phyloP scores from a whole-genome alignment of 2,888 invertebrate species.

The Micropterix aruncella region DNA sequence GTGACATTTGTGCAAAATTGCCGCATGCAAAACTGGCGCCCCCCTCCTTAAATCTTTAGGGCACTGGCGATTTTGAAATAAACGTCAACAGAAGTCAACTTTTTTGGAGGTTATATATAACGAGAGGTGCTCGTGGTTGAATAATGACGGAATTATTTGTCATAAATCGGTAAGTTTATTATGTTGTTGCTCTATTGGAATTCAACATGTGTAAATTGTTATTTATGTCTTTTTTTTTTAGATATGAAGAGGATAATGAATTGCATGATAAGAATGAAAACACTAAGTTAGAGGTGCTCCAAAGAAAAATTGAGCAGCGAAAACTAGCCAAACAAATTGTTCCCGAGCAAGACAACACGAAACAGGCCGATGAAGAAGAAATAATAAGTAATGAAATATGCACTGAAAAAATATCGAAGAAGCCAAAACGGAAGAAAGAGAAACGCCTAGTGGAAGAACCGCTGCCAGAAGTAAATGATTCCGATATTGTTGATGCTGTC shows the following conservation, averaged over 20 bases:
- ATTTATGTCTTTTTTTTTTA: conserved; percentile 2
- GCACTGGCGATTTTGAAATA: too few relatives aligned
- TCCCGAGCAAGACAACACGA: conserved; percentile 12
- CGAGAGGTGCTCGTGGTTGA: too few relatives aligned
- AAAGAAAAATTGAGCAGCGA: conserved; percentile 44
- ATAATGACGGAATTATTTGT: conserved; percentile 66
- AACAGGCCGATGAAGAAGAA: conserved; percentile 15
- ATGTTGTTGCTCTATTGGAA: conserved; percentile 10
- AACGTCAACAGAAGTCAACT: too few relatives aligned
- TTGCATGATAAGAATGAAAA: conserved; percentile 17
- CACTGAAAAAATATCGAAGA: conserved; percentile 13
- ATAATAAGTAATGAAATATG: background rate
- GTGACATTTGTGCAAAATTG: too few relatives aligned
- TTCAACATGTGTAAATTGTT: conserved; percentile 4
- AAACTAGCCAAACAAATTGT: conserved; percentile 23
- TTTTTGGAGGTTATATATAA: too few relatives aligned
- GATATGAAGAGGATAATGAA: background rate
- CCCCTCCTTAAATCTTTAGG: too few relatives aligned
- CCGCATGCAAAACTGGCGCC: too few relatives aligned
- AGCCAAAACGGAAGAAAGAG: conserved; percentile 8
- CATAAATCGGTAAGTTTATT: conserved; percentile 44
- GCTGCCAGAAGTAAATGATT: conserved; percentile 16
- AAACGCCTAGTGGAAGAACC: conserved; percentile 15
- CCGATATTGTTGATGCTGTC: conserved; percentile 17
- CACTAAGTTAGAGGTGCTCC: conserved; percentile 40